Evolutionary conservation across 2,888 invertebrate species (phyloP), one percentile per base, ranked within the genome.

Genomic region (Phengaris alcon): DNA sequence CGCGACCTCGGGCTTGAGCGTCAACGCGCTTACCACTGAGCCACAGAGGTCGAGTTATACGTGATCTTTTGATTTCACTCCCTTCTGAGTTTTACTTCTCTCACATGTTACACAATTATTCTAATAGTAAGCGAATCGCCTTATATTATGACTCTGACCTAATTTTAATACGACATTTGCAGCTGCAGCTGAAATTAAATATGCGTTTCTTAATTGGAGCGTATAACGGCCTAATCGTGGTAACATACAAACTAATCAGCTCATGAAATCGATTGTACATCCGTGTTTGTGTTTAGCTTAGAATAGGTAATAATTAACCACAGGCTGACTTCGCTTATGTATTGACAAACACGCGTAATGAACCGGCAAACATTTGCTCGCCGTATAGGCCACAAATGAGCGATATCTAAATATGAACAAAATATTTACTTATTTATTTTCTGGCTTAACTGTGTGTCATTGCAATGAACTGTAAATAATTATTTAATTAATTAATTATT

Each of bases 181-280:
- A 9, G 15, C 3, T 22, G 22, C 59, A 59, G 64, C 13, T 35
- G 35, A 9, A 44, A 64, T 44, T 22, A 64, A 44, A 12, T 12
- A 2, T 64, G 35, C 52, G 52, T 9, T 35, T 52, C 52, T 52
- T 52, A 52, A 52, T 52, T 52, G 52, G 52, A 52, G 59, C 59
- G 59, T 6, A 59, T n/a, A n/a, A 46, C 13, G 48, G 48, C 48
- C 7, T 48, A 15, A 69, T 44, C 15, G n/a, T 48, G 48, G 48
- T 9, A n/a, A 69, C 48, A 69, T 15, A 69, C 48, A 46, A 69
- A 69, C 69, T 48, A 69, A 69, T 69, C 69, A n/a, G 69, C 69
- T 69, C 15, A n/a, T 69, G 15, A 48, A 69, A 15, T 69, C 69
- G 48, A 69, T 48, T 69, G 64, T 64, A 64, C 69, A 48, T 15